These are phyloP conservation scores for Cyclopterus lumpus DNA, from an alignment of 2,797 vertebrate species.

Conservation along the genomic window DNA sequence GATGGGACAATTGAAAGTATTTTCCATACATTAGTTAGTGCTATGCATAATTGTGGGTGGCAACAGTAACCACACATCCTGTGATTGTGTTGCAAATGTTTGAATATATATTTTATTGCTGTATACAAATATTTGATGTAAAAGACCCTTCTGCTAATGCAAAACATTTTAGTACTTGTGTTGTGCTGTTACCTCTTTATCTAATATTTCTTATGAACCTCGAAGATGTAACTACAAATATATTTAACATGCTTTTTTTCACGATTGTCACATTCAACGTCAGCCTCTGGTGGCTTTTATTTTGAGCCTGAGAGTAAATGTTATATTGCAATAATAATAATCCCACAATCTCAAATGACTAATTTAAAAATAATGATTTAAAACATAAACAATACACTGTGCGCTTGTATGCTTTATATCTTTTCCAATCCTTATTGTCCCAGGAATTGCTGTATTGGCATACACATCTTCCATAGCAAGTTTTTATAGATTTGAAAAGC, in stretches of 20 bases:
- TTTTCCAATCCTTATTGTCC: constrained; percentile 20
- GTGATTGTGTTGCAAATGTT: too few species aligned
- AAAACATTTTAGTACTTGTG: background rate
- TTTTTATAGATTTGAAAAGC: constrained; percentile 39
- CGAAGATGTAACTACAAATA: background rate
- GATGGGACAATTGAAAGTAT: background rate
- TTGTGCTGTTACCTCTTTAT: too few species aligned
- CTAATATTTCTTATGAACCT: background rate
- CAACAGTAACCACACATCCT: too few species aligned
- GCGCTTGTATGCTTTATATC: background rate
- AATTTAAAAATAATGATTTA: constrained; percentile 28
- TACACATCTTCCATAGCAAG: constrained; percentile 6
- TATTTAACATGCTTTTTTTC: background rate
- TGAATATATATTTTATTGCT: too few species aligned
- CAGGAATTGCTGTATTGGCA: constrained; percentile 37
- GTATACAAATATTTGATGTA: background rate
- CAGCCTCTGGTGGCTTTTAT: background rate
- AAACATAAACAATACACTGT: constrained; percentile 33
- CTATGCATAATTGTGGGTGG: background rate
- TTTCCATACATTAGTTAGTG: background rate
- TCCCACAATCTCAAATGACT: constrained; percentile 9
- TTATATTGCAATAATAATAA: constrained; percentile 23
- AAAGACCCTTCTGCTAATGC: background rate
- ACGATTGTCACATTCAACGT: background rate
- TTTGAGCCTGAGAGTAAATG: constrained; percentile 17